Evolutionary conservation across 2,888 invertebrate species (phyloP), one percentile per base, ranked within the genome.

Genomic region (Caenorhabditis sinica): DNA sequence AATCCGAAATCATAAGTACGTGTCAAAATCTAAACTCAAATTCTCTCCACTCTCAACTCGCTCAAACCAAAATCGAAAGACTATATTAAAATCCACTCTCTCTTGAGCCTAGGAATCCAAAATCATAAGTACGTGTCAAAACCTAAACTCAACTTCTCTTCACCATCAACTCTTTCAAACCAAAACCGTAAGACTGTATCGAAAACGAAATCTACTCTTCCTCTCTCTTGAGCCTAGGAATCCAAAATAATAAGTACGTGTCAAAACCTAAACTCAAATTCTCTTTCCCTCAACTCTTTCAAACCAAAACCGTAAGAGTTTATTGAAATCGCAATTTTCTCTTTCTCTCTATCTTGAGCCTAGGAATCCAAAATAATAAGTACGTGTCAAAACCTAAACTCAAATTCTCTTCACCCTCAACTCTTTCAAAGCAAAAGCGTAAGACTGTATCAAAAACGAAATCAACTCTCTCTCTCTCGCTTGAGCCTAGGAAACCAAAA

Each of bases 91-190:
- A 60, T n/a, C 8, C 20, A n/a, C 20, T 28, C 60, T 6, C 33
- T 5, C 25, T 25, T 25, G 1, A 60, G 1, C 60, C 30, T 58
- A 15, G 15, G 13, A 60, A 13, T 33, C 60, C 13, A 30, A 60
- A 33, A 9, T 33, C 33, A 45, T 49, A 30, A n/a, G 25, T 25
- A 6, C 43, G 25, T 49, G 17, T 49, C 28, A 8, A 45, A 49
- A n/a, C 30, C 25, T 30, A 66, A 66, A n/a, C n/a, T 49, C 66
- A 66, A 63, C 40, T 61, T n/a, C 60, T 40, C 40, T 40, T n/a
- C n/a, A n/a, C 33, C 5, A 6, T 28, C 23, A 25, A 40, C n/a
- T 20, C 49, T 45, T 11, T 40, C 0, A 40, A 63, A 43, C 8
- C 61, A n/a, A n/a, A n/a, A n/a, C n/a, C n/a, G n/a, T n/a, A 23